Conservation (phyloP, 2,797 vertebrate genomes). For the Onychomys torridus region DNA sequence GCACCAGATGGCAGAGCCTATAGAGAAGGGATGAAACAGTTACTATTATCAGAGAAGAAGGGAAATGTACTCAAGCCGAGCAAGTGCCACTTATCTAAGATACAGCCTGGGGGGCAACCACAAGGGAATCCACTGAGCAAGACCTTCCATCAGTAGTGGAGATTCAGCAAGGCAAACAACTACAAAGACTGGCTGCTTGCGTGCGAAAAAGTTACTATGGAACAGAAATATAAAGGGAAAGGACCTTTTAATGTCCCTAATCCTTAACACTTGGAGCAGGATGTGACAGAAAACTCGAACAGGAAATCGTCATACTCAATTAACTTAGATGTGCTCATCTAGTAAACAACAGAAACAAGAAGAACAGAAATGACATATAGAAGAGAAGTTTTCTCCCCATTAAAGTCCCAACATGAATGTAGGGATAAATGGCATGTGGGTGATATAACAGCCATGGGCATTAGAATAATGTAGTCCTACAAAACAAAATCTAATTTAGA, state of each 20-base stretch:
- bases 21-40: constrained; percentile 73
- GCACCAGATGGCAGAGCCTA: constrained; percentile 94
- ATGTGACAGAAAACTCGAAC: constrained; percentile 71
- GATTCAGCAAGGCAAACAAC: neutral
- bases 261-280: constrained; percentile 49
- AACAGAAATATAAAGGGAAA: neutral
- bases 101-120: constrained; percentile 77
- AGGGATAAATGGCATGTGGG: neutral
- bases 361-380: constrained; percentile 68
- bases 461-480: neutral
- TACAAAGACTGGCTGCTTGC: constrained; percentile 47
- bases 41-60: constrained; percentile 65
- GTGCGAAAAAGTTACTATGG: constrained; percentile 56
- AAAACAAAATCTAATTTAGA: constrained; percentile 38
- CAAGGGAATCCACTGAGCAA: constrained; percentile 64
- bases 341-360: constrained; percentile 66
- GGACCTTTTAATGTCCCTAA: constrained; percentile 60
- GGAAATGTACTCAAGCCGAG: constrained; percentile 34
- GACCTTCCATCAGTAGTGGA: constrained; percentile 65
- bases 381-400: constrained; percentile 46
- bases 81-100: constrained; percentile 38
- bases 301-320: constrained; percentile 75
- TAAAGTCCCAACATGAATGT: constrained; percentile 26
- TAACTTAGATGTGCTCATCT: constrained; percentile 31
- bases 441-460: constrained; percentile 9